phyloP scores from a whole-genome alignment of 2,113 vertebrate genomes.

The Tetrao urogallus region DNA sequence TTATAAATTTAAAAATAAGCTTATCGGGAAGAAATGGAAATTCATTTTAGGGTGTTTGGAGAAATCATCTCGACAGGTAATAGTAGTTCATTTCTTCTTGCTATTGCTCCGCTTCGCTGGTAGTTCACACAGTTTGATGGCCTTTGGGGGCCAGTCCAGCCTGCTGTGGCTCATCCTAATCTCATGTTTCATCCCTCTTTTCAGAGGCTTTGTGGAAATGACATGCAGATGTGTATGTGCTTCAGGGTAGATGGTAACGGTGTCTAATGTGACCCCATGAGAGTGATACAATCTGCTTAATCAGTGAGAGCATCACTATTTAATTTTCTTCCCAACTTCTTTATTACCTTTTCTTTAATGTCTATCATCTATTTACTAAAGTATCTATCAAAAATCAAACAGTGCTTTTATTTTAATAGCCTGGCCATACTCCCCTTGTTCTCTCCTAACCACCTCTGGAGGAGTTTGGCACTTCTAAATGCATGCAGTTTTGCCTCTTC shows the following conservation, averaged over 20 bases:
- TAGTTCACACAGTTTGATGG: not conserved
- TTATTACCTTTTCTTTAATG: constrained; percentile 35
- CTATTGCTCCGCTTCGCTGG: not conserved
- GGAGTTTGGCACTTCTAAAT: not conserved
- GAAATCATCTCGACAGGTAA: constrained; percentile 14
- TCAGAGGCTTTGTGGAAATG: constrained; percentile 71
- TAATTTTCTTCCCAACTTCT: constrained; percentile 38
- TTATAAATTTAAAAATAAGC: constrained; percentile 62
- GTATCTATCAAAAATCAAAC: not conserved
- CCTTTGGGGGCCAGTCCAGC: constrained; percentile 54
- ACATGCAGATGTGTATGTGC: constrained; percentile 31
- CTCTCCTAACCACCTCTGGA: not conserved
- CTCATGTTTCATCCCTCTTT: constrained; percentile 63
- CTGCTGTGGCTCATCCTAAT: constrained; percentile 47
- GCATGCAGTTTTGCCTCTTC: not conserved
- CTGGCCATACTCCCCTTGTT: not conserved
- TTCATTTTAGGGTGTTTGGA: not conserved
- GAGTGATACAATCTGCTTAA: constrained; percentile 56
- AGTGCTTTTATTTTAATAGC: not conserved
- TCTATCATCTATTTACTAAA: not conserved
- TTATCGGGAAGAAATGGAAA: not conserved
- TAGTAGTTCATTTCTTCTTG: constrained; percentile 31
- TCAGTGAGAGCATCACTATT: constrained; percentile 44
- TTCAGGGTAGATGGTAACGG: constrained; percentile 17
- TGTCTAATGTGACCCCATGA: constrained; percentile 59